Conservation (phyloP, 2,888 invertebrate species). For the Helobdella robusta region DNA sequence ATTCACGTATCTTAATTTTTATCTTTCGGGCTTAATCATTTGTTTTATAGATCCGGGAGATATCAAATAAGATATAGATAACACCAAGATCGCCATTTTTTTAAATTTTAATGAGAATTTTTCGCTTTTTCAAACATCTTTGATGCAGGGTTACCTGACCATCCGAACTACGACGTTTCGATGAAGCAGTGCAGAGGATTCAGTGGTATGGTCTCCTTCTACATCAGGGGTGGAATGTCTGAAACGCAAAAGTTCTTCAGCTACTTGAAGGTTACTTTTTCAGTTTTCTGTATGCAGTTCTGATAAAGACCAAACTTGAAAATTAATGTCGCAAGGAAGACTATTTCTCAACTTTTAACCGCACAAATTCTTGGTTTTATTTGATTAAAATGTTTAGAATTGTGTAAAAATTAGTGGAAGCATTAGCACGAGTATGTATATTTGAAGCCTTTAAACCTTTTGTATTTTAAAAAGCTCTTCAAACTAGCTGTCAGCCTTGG, state of each 20-base stretch:
- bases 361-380: too few relatives aligned
- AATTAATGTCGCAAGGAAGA: background rate
- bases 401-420: too few relatives aligned
- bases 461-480: conserved; percentile 40
- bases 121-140: background rate
- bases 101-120: background rate
- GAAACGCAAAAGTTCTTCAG: conserved; percentile 43
- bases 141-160: conserved; percentile 39
- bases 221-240: conserved; percentile 46
- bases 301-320: background rate
- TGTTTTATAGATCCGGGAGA: too few relatives aligned
- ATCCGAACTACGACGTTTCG: conserved; percentile 47
- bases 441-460: too few relatives aligned
- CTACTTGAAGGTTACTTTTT: conserved; percentile 42
- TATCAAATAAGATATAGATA: too few relatives aligned
- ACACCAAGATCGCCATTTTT: too few relatives aligned
- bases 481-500: conserved; percentile 49
- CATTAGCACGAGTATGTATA: too few relatives aligned
- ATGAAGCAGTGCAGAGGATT: conserved; percentile 42
- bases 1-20: too few relatives aligned
- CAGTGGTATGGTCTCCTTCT: conserved; percentile 49
- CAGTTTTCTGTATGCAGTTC: background rate
- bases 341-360: background rate
- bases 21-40: too few relatives aligned
- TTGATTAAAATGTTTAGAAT: too few relatives aligned